Percentiles rank a stretch among this genome's conserved stretches.
Conservation (phyloP, 2,113 vertebrate species). For the Pluvianellus socialis region DNA sequence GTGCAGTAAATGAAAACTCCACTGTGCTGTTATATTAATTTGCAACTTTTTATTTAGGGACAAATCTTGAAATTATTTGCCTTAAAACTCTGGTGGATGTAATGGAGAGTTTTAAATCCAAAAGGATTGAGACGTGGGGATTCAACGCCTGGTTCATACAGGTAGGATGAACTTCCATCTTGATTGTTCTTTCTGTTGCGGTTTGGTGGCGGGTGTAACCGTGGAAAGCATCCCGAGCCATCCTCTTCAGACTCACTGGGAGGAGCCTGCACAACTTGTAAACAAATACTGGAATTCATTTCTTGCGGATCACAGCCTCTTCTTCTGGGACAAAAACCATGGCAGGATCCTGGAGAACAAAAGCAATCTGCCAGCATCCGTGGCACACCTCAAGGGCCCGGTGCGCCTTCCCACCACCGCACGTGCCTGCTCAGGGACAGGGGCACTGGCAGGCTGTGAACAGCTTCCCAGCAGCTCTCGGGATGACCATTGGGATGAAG, state of each 20-base stretch:
- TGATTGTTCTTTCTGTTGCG: neutral
- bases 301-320: neutral
- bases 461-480: neutral
- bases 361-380: neutral
- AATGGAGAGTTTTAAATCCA: neutral
- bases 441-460: neutral
- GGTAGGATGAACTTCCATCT: neutral
- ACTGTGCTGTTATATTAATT: neutral
- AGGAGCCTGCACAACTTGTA: neutral
- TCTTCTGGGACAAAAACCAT: neutral
- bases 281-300: neutral
- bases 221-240: neutral
- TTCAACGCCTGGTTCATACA: neutral
- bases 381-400: fast-evolving
- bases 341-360: neutral
- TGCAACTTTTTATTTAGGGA: conserved; percentile 4
- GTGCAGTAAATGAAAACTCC: conserved; percentile 13
- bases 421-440: fast-evolving
- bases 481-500: neutral
- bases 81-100: neutral
- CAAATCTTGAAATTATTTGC: neutral
- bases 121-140: neutral
- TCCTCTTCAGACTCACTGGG: neutral
- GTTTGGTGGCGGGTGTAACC: neutral
- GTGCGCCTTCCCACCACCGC: neutral